Percentiles rank a stretch among this genome's conserved stretches.
phyloP scores from a whole-genome alignment of 2,888 invertebrate species.

The Drosophila merina region DNA sequence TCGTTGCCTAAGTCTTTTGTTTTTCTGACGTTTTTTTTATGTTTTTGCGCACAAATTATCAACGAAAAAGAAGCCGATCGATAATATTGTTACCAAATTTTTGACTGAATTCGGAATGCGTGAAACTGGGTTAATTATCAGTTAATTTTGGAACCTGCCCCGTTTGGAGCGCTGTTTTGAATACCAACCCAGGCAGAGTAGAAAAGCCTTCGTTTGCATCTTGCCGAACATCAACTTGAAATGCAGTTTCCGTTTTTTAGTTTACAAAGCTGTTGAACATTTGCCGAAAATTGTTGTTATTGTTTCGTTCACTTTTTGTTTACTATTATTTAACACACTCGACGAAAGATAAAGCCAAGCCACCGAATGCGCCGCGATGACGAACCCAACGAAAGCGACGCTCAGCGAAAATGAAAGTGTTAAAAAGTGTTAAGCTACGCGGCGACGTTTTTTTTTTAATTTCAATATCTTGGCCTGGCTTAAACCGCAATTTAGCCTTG shows the following conservation, averaged over 20 bases:
- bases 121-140: conserved; percentile 39
- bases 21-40: conserved; percentile 19
- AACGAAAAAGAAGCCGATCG: conserved; percentile 25
- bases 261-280: conserved; percentile 25
- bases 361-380: conserved; percentile 19
- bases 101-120: conserved; percentile 5
- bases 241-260: conserved; percentile 34
- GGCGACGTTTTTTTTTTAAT: conserved; percentile 18
- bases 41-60: conserved; percentile 44
- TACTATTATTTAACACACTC: conserved; percentile 70
- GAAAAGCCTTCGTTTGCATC: conserved; percentile 65
- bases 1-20: conserved; percentile 76
- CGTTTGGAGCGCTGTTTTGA: conserved; percentile 5
- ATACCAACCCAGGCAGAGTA: conserved; percentile 71
- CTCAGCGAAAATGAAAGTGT: conserved; percentile 74
- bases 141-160: conserved; percentile 11
- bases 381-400: conserved; percentile 51
- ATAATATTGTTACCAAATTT: conserved; percentile 49
- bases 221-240: conserved; percentile 29
- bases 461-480: conserved; percentile 39
- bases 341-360: conserved; percentile 54
- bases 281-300: conserved; percentile 32
- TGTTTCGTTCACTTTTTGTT: conserved; percentile 49
- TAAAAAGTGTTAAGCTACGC: conserved; percentile 47
- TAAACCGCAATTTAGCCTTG: conserved; percentile 35